phyloP scores from a whole-genome alignment of 2,888 invertebrate species.

The Apotomis betuletana region DNA sequence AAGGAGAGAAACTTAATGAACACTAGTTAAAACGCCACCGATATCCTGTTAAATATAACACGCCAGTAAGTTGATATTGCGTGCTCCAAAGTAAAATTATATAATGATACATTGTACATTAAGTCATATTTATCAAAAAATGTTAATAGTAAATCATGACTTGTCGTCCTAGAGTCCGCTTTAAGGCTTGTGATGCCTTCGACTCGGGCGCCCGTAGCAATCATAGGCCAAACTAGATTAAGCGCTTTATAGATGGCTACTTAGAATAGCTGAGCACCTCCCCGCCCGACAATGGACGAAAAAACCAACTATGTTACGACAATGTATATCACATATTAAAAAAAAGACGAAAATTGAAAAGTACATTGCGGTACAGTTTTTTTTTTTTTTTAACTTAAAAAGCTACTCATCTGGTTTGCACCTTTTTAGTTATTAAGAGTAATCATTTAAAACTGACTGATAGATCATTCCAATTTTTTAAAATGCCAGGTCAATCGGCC shows the following conservation, averaged over 20 bases:
- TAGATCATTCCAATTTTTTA: conserved; percentile 45
- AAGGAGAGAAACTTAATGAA: too few species aligned
- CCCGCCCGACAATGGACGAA: conserved; percentile 50
- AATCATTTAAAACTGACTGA: conserved; percentile 44
- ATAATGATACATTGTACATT: too few species aligned
- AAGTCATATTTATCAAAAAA: not conserved
- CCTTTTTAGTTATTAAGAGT: conserved; percentile 49
- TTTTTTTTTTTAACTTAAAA: conserved; percentile 34
- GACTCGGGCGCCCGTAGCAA: conserved; percentile 20
- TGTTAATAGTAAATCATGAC: not conserved
- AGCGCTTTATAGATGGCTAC: conserved; percentile 51
- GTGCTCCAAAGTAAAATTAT: too few species aligned
- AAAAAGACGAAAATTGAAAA: conserved; percentile 44
- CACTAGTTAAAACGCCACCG: too few species aligned
- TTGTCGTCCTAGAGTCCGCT: conserved; percentile 2
- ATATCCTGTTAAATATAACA: too few species aligned
- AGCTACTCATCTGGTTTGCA: conserved; percentile 39
- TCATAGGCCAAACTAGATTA: conserved; percentile 64
- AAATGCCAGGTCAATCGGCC: conserved; percentile 43
- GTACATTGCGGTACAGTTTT: conserved; percentile 55
- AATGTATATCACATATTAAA: conserved; percentile 52
- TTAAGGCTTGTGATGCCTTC: conserved; percentile 29
- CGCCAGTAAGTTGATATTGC: too few species aligned
- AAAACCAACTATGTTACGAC: conserved; percentile 43
- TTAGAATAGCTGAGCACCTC: conserved; percentile 39